Base-by-base conservation (phyloP, 2,888 invertebrate species). In the Protophormia terraenovae region DNA sequence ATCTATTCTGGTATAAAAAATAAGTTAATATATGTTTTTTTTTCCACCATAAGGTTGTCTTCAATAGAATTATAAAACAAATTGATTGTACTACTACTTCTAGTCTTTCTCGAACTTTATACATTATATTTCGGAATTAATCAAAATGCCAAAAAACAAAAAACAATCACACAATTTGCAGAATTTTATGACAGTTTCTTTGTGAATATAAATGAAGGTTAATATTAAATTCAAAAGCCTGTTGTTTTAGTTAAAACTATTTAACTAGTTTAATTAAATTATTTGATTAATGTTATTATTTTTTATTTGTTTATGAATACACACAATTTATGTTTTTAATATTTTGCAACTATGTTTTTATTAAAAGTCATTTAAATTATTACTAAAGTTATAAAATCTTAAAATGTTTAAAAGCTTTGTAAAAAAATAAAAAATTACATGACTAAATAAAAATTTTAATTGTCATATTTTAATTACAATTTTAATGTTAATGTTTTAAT, bases 151-250 rank as follows among this genome's bases (percentile, higher is more conserved):
- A 38, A 55, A 7, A 38, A 47, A 35, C n/a, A 3, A 53, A 16
- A 27, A 64, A 38, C 16, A 10, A 53, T 16, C 32, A 45, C 29
- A 2, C 22, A 2, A 14, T 55, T 29, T 73, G 35, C 66, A 72
- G 32, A 64, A 19, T 64, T 27, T 27, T 24, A 35, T 27, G 10
- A 53, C 0, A n/a, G 38, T 64, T n/a, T n/a, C n/a, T n/a, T 16
- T 71, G 14, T 69, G 14, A 50, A 14, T 2, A n/a, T 29, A 45
- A n/a, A 27, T 79, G 64, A 80, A 80, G 80, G 80, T 73, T 71
- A 29, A 41, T 16, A 2, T 2, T 45, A 0, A 32, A 22, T 38
- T 38, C 1, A 29, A 58, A 10, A 29, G 3, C 6, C 22, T 10
- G 12, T 22, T 14, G 19, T 32, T 41, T n/a, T 27, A 5, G 4